Conservation (phyloP, 2,888 invertebrate species). For the Apoderus coryli region DNA sequence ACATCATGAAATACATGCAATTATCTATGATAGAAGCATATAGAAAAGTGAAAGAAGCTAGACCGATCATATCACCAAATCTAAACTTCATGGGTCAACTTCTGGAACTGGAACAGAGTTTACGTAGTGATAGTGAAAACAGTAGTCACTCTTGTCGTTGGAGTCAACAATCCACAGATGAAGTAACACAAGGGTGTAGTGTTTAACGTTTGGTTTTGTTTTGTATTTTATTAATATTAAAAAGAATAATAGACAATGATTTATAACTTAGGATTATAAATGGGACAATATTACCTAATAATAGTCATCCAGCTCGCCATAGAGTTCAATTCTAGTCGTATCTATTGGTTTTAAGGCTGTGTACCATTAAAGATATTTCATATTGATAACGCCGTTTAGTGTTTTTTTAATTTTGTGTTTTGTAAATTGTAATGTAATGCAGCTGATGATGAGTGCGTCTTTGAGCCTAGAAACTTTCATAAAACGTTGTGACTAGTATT, state of each 20-base stretch:
- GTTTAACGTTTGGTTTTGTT: too few species aligned
- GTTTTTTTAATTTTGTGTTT: background rate
- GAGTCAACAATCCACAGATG: constrained; percentile 38
- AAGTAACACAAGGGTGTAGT: constrained; percentile 40
- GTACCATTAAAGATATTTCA: constrained; percentile 28
- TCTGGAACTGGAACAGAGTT: constrained; percentile 62
- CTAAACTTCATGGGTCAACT: constrained; percentile 89
- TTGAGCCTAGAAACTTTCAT: too few species aligned
- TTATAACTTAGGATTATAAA: too few species aligned
- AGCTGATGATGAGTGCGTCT: too few species aligned
- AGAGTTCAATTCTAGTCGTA: constrained; percentile 28
- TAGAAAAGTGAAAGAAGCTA: constrained; percentile 67
- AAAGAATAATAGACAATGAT: too few species aligned
- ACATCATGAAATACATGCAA: constrained; percentile 78
- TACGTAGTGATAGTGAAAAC: constrained; percentile 33
- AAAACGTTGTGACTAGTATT: too few species aligned
- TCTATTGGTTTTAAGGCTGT: constrained; percentile 31
- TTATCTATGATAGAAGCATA: constrained; percentile 77
- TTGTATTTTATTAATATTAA: too few species aligned
- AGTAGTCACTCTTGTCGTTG: constrained; percentile 35
- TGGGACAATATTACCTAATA: too few species aligned
- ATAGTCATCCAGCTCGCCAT: constrained; percentile 26
- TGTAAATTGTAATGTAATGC: background rate
- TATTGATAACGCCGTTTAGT: too few species aligned
- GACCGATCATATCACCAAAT: constrained; percentile 89